A percentile compares a stretch with the other conserved stretches of the same genome.
phyloP scores from a whole-genome alignment of 2,888 invertebrate species.

The Oscheius sp. region DNA sequence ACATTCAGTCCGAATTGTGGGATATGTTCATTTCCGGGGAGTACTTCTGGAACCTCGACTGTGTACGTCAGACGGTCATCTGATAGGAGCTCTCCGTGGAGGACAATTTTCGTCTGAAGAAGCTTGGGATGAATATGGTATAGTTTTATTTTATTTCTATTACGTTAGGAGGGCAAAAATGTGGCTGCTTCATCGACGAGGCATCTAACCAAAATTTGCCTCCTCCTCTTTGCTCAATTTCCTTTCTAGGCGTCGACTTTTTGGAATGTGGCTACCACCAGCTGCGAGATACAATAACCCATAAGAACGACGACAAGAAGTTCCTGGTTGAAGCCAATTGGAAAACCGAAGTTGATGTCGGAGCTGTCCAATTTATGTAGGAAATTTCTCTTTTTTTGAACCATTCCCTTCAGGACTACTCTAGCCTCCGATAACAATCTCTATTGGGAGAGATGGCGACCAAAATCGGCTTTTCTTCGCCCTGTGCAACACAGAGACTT shows the following conservation, averaged over 20 bases:
- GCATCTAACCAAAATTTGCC: neutral
- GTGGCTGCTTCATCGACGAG: neutral
- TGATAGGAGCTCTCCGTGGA: conserved; percentile 59
- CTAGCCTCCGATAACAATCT: conserved; percentile 58
- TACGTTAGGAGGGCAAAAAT: neutral
- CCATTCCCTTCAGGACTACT: conserved; percentile 44
- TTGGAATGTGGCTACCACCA: conserved; percentile 54
- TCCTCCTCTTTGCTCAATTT: no score
- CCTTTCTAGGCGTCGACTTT: conserved; percentile 55
- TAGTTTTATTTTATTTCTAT: no score
- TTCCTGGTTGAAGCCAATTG: conserved; percentile 58
- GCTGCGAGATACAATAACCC: conserved; percentile 58
- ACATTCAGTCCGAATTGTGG: conserved; percentile 49
- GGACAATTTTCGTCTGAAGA: conserved; percentile 56
- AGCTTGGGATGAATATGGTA: conserved; percentile 41
- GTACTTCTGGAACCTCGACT: conserved; percentile 59
- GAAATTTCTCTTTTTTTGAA: neutral
- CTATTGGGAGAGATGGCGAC: conserved; percentile 64
- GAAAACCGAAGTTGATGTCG: conserved; percentile 54
- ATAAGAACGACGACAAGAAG: conserved; percentile 58
- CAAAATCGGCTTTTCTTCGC: conserved; percentile 48
- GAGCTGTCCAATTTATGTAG: conserved; percentile 64
- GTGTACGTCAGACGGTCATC: conserved; percentile 48
- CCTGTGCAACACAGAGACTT: conserved; percentile 34
- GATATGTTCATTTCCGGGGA: conserved; percentile 58